Conservation (phyloP, 1,140 invertebrate genomes). For the Triops longicaudatus region DNA sequence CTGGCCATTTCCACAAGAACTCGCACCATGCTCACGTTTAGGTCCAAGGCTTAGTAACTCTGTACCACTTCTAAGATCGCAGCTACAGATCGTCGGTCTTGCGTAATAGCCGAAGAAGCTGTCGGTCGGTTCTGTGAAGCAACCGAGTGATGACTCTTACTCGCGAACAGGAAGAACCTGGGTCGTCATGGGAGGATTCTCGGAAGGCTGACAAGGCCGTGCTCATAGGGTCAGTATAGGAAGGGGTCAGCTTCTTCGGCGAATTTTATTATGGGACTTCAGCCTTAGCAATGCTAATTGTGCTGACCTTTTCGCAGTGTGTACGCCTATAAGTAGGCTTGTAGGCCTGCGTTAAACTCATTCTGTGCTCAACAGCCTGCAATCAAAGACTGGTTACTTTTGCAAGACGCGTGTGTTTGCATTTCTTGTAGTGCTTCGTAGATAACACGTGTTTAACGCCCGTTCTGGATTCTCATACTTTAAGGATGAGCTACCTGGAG, state of each 20-base stretch:
- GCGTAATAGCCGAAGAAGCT: background rate
- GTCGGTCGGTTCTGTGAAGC: background rate
- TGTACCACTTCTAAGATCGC: too few species aligned
- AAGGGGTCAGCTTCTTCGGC: conserved; percentile 8
- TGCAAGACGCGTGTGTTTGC: background rate
- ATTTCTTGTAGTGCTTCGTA: background rate
- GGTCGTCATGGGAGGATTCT: conserved; percentile 14
- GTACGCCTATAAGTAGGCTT: conserved; percentile 8
- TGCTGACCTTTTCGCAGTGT: conserved; percentile 1
- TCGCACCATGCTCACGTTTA: too few species aligned
- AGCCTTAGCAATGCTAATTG: conserved; percentile 15
- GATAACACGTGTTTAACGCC: background rate
- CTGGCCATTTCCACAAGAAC: too few species aligned
- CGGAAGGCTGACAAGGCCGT: background rate
- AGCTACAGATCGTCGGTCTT: background rate
- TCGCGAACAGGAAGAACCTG: background rate
- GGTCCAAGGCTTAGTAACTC: too few species aligned
- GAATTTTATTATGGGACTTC: conserved; percentile 4
- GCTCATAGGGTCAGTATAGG: background rate
- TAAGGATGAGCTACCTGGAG: background rate
- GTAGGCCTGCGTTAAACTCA: conserved; percentile 11
- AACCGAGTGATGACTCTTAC: background rate
- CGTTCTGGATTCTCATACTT: background rate
- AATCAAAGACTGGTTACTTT: background rate
- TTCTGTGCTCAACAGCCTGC: background rate